These are phyloP conservation scores for Phytoseiulus persimilis DNA, from an alignment of 2,888 invertebrate genomes.

Conservation along the genomic window DNA sequence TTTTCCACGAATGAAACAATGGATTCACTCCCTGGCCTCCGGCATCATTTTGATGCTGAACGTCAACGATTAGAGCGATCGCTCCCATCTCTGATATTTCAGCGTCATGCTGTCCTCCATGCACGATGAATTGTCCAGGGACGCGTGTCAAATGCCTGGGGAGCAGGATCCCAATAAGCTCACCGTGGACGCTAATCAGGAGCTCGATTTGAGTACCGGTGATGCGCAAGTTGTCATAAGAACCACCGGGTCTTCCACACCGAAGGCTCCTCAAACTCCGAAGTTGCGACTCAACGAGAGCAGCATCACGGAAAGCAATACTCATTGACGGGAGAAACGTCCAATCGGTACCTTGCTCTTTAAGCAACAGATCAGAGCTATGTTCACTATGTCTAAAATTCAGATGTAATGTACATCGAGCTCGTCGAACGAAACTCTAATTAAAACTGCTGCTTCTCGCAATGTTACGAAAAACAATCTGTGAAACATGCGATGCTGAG, in stretches of 20 bases:
- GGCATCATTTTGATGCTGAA: no score
- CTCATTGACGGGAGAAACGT: neutral
- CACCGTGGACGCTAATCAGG: neutral
- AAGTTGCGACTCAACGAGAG: constrained; percentile 19
- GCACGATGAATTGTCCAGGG: neutral
- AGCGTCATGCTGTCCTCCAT: neutral
- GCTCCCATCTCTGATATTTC: neutral
- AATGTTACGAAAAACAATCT: no score
- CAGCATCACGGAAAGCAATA: neutral
- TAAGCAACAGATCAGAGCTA: no score
- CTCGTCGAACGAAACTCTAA: no score
- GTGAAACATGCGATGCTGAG: no score
- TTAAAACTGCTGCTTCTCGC: no score
- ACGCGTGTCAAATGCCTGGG: neutral
- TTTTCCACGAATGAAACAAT: neutral
- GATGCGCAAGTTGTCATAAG: neutral
- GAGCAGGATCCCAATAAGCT: neutral
- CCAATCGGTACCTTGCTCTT: no score
- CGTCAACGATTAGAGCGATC: no score
- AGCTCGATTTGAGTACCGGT: neutral
- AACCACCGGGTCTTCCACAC: neutral
- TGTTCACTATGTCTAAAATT: no score
- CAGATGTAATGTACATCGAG: no score
- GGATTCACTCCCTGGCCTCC: no score
- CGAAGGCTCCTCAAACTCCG: constrained; percentile 21